Percentiles rank a stretch among this genome's conserved stretches.
phyloP scores from a whole-genome alignment of 2,888 invertebrate species.

The Ichneumoninae sp. region DNA sequence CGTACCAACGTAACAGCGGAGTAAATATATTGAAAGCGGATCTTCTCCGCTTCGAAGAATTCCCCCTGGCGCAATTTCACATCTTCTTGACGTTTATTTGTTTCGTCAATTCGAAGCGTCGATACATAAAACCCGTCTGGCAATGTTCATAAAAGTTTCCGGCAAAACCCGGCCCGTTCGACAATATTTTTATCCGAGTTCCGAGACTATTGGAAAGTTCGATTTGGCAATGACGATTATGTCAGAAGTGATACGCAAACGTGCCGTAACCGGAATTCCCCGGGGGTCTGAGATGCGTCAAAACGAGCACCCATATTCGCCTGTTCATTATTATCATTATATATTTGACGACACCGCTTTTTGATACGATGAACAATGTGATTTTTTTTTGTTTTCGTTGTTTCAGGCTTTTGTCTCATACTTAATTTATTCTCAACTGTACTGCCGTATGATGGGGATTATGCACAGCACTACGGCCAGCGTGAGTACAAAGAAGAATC shows the following conservation, averaged over 20 bases:
- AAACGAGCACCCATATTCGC: background rate
- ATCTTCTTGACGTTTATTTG: background rate
- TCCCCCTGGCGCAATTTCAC: conserved; percentile 1
- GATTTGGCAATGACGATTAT: conserved; percentile 53
- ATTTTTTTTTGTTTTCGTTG: conserved; percentile 28
- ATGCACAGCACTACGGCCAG: conserved; percentile 73
- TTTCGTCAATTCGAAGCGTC: background rate
- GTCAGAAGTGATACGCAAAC: conserved; percentile 2
- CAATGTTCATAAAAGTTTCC: background rate
- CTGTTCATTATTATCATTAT: background rate
- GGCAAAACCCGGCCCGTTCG: background rate
- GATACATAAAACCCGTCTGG: background rate
- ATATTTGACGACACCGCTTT: background rate
- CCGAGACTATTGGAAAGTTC: conserved; percentile 42
- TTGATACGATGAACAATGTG: background rate
- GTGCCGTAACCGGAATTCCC: conserved; percentile 45
- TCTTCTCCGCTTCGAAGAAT: conserved; percentile 39
- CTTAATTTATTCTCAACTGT: conserved; percentile 74
- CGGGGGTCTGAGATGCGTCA: conserved; percentile 20
- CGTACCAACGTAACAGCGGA: conserved; percentile 34
- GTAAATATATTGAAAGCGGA: conserved; percentile 42
- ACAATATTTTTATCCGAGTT: background rate
- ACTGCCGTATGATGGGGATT: conserved; percentile 76
- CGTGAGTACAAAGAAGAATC: conserved; percentile 75
- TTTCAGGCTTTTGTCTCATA: conserved; percentile 78